A percentile compares a stretch with the other conserved stretches of the same genome.
Evolutionary conservation across 2,888 invertebrate genomes (phyloP).

Genomic region (Mystacides longicornis): DNA sequence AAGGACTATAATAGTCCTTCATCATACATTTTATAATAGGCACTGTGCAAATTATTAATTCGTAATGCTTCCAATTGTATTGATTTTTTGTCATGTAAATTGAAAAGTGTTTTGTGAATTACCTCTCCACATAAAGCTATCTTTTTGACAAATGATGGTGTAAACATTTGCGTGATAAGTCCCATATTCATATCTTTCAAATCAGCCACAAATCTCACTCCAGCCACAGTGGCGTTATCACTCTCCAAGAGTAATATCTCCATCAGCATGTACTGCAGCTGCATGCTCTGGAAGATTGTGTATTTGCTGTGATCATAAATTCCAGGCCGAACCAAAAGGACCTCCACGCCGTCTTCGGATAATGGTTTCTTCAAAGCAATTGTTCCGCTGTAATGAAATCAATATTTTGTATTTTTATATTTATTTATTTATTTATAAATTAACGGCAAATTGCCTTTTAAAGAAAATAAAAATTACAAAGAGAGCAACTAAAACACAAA

Average conservation of each 20-base stretch:
- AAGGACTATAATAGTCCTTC: no score
- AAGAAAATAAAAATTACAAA: no score
- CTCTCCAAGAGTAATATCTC: background rate
- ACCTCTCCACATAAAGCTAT: background rate
- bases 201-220: background rate
- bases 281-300: background rate
- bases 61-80: no score
- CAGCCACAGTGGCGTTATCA: background rate
- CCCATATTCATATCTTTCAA: background rate
- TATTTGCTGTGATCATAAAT: background rate
- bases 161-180: background rate
- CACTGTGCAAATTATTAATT: no score
- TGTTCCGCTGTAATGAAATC: no score
- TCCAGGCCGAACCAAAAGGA: background rate
- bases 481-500: no score
- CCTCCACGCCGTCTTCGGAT: background rate
- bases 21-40: no score
- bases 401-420: no score
- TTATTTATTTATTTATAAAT: no score
- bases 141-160: background rate
- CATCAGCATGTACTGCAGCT: background rate
- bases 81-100: no score
- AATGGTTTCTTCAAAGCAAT: background rate
- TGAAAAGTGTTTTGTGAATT: no score
- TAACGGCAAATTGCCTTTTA: no score